Conservation (phyloP, 2,113 vertebrate genomes). For the Pholis gunnellus region DNA sequence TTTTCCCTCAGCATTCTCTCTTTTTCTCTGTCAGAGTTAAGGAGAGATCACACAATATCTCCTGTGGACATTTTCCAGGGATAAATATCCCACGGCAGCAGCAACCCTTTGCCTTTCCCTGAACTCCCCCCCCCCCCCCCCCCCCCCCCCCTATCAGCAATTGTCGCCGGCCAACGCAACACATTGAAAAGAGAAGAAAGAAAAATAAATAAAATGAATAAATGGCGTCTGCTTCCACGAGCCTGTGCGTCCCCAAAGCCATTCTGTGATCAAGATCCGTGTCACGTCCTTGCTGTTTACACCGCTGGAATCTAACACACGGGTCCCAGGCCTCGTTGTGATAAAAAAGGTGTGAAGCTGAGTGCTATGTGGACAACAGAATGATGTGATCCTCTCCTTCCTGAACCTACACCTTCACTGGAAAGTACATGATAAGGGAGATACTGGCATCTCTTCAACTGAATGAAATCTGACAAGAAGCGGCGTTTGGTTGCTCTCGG, state of each 20-base stretch:
- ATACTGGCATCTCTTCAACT: not conserved
- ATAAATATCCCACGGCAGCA: conserved; percentile 75
- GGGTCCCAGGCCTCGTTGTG: conserved; percentile 13
- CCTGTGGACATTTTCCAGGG: conserved; percentile 56
- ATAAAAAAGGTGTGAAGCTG: conserved; percentile 5
- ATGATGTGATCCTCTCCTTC: not conserved
- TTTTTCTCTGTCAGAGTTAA: conserved; percentile 68
- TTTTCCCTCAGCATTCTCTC: conserved; percentile 56
- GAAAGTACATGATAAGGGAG: not conserved
- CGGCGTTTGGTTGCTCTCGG: not conserved
- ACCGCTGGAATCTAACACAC: conserved; percentile 35
- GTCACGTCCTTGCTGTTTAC: conserved; percentile 42
- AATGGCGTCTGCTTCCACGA: conserved; percentile 39
- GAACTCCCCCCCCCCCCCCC: conserved; percentile 18
- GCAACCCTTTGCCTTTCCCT: conserved; percentile 44
- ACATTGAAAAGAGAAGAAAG: conserved; percentile 28
- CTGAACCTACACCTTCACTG: not conserved
- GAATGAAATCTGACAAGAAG: not conserved
- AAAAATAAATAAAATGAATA: conserved; percentile 43
- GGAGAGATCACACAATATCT: conserved; percentile 71
- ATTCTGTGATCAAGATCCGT: conserved; percentile 50
- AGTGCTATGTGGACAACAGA: not conserved
- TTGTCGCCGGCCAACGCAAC: conserved; percentile 49
- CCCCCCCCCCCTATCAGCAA: conserved; percentile 47
- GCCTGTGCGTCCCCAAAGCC: conserved; percentile 57